Base-by-base conservation (phyloP, 2,888 invertebrate genomes). In the Tyria jacobaeae region DNA sequence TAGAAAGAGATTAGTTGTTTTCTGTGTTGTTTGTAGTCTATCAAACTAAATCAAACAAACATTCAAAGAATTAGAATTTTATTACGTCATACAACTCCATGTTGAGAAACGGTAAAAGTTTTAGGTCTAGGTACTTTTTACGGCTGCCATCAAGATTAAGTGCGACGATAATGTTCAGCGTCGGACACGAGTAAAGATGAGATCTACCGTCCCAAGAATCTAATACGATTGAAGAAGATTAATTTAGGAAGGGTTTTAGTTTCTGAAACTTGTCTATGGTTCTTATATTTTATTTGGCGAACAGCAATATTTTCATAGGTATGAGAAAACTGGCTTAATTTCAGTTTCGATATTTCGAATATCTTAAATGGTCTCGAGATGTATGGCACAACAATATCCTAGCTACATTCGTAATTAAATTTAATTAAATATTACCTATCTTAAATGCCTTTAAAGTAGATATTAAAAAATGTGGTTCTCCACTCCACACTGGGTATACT, bases 121-220 rank as follows among this genome's bases (percentile, higher is more conserved):
- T 47, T 54, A 54, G 53, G 48, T 37, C 53, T 49, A 35, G 48
- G 48, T 48, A 60, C 60, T 39, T 60, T 58, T 60, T 54, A 60
- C 39, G 54, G 39, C 7, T 48, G 48, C 27, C 39, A 24, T 60
- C 39, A 60, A 60, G 60, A 60, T 60, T 54, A 39, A 60, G 48
- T 53, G 24, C 39, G 49, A 24, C 54, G 60, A 60, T 60, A 60
- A 60, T 54, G 54, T 51, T 47, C 21, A 31, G 15, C 51, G 35
- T 53, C 21, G 37, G 48, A 54, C 53, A 48, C 37, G 25, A 54
- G 60, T 31, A 49, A 41, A 27, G 31, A 48, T 21, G 53, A 27
- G 21, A 27, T 37, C 35, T n/a, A 27, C 15, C 14, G 48, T 41
- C 48, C 21, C 47, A 3, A 35, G 47, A 48, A 60, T 48, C 31